phyloP scores from a whole-genome alignment of 2,888 invertebrate species.

The Drosophila sordidapex region DNA sequence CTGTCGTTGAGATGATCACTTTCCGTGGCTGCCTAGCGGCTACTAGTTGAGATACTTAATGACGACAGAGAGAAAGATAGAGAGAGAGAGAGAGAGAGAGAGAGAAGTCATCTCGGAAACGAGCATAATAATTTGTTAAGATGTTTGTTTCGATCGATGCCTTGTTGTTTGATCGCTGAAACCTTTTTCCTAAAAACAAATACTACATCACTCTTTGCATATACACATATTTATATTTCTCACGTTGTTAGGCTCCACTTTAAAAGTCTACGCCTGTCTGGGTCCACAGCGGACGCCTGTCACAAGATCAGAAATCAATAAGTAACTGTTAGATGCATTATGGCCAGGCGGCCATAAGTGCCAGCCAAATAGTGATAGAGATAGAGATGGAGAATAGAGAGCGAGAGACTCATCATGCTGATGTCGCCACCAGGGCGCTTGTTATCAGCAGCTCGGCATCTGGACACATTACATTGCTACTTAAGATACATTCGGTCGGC shows the following conservation, averaged over 20 bases:
- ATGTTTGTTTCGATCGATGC: conserved; percentile 64
- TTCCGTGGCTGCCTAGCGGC: conserved; percentile 80
- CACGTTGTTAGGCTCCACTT: conserved; percentile 63
- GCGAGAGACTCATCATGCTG: conserved; percentile 34
- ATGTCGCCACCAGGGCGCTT: conserved; percentile 52
- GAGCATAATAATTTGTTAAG: conserved; percentile 76
- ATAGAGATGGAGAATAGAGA: background rate
- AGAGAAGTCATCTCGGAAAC: conserved; percentile 22
- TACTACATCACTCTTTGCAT: conserved; percentile 41
- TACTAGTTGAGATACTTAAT: conserved; percentile 81
- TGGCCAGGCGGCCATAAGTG: conserved; percentile 63
- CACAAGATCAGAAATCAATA: conserved; percentile 54
- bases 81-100: background rate
- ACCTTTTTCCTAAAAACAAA: conserved; percentile 26
- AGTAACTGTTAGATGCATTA: conserved; percentile 51
- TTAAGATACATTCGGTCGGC: conserved; percentile 70
- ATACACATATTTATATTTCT: conserved; percentile 62
- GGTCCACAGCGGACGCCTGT: conserved; percentile 47
- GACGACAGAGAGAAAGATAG: conserved; percentile 23
- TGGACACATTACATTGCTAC: conserved; percentile 75
- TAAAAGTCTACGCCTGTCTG: conserved; percentile 43
- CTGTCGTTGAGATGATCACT: conserved; percentile 80
- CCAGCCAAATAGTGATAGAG: conserved; percentile 18
- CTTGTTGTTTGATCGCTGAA: conserved; percentile 51
- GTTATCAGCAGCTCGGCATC: conserved; percentile 75